A percentile compares a stretch with the other conserved stretches of the same genome.
Conservation (phyloP, 1,140 invertebrate species). For the Brachionus rotundiformis region DNA sequence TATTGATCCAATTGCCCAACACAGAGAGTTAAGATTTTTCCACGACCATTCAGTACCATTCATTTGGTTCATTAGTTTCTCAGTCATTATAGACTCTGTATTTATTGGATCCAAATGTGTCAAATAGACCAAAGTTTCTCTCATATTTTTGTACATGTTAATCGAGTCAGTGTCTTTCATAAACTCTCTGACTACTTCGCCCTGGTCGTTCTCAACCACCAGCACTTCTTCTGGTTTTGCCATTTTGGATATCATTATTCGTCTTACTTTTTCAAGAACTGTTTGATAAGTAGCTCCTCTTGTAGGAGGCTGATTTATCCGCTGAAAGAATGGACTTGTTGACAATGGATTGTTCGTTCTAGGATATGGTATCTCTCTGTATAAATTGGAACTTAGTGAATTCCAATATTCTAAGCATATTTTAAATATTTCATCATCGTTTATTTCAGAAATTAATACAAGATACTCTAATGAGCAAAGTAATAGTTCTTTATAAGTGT, state of each 20-base stretch:
- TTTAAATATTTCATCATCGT: slow-evolving; percentile 99
- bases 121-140: slow-evolving; percentile 74
- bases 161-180: slow-evolving; percentile 99
- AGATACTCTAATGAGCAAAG: slow-evolving; percentile 82
- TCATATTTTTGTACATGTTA: slow-evolving; percentile 99
- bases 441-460: slow-evolving; percentile 96
- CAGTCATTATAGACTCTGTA: slow-evolving; percentile 97
- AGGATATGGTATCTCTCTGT: slow-evolving; percentile 54
- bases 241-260: slow-evolving; percentile 99
- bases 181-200: slow-evolving; percentile 97
- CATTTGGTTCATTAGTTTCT: slow-evolving; percentile 97
- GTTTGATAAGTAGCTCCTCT: slow-evolving; percentile 12
- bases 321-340: slow-evolving; percentile 49
- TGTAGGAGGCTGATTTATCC: slow-evolving; percentile 53
- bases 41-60: slow-evolving; percentile 99
- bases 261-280: slow-evolving; percentile 71
- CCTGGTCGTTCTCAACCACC: slow-evolving; percentile 99
- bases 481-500: slow-evolving; percentile 50
- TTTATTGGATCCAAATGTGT: slow-evolving; percentile 94
- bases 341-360: slow-evolving; percentile 51
- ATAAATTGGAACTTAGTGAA: slow-evolving; percentile 79
- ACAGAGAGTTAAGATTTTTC: slow-evolving; percentile 98
- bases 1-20: slow-evolving; percentile 99
- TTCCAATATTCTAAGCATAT: slow-evolving; percentile 99
- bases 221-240: slow-evolving; percentile 99